Evolutionary conservation across 1,140 invertebrate species (phyloP), one percentile per base, ranked within the genome.

Genomic region (Plodia interpunctella): DNA sequence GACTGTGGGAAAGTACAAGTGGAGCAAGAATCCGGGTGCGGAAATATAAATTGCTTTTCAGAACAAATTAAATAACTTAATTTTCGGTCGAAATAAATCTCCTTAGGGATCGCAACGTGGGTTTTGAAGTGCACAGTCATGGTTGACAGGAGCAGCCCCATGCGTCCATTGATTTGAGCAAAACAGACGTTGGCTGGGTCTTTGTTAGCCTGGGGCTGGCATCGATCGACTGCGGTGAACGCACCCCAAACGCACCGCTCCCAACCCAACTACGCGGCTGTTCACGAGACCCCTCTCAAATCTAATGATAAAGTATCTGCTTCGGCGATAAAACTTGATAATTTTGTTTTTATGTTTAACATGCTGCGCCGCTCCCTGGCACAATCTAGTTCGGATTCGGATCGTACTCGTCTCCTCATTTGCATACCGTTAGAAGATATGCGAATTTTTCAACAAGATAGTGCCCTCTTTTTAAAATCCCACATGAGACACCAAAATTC

Each of bases 211-310:
- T 59, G 67, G 72, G 73, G 76, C 61, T 67, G 66, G 71, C 70
- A 83, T 83, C 80, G 80, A 83, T 83, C 79, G 83, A 25, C 64
- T 60, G 78, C 80, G 81, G 78, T 78, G 78, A 83, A 83, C 81
- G 77, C 74, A 82, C 80, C 81, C 83, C 72, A 75, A 80, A 78
- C 76, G 65, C 74, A 69, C 62, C 72, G 74, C 75, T 72, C 72
- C 76, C 74, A 51, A 57, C 72, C 76, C 74, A 51, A 57, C 79
- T 53, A 53, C 21, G 57, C 63, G 58, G 66, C 65, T 65, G 60
- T 60, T 65, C 68, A 60, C 70, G 70, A 72, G 69, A 66, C 68
- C 70, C 72, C 63, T 44, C 72, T 70, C 57, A 74, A 70, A 73
- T 63, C 63, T 70, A 68, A 67, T 75, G 68, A 74, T 62, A 76